A percentile compares a stretch with the other conserved stretches of the same genome.
Conservation (phyloP, 1,140 invertebrate genomes). For the Lepidotrigona ventralis region DNA sequence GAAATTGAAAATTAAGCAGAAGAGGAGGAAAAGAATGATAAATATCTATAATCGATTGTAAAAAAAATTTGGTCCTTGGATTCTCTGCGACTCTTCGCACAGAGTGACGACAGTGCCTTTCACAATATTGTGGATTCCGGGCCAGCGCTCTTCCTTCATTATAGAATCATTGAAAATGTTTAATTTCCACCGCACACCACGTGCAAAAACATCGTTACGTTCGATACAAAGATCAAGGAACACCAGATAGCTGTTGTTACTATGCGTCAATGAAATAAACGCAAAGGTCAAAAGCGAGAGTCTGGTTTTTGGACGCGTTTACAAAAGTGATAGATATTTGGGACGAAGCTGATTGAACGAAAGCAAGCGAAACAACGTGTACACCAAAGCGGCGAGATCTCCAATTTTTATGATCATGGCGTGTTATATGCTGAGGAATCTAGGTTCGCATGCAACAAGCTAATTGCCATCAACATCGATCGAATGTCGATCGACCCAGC, state of each 20-base stretch:
- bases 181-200: neutral
- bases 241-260: neutral
- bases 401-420: neutral
- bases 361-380: neutral
- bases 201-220: conserved; percentile 19
- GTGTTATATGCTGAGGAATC: no score
- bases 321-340: neutral
- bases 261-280: neutral
- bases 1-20: rapidly evolving
- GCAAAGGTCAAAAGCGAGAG: neutral
- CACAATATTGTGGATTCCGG: neutral
- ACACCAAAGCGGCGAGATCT: neutral
- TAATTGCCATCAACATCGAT: neutral
- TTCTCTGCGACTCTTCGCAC: neutral
- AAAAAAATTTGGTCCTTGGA: neutral
- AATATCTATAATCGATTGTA: neutral
- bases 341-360: neutral
- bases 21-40: neutral
- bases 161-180: neutral
- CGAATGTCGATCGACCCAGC: neutral
- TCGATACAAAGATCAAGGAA: conserved; percentile 26
- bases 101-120: rapidly evolving
- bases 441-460: neutral
- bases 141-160: neutral
- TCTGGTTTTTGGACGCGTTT: neutral